Base-by-base conservation (phyloP, 2,113 vertebrate species). In the Melanerpes formicivorus region DNA sequence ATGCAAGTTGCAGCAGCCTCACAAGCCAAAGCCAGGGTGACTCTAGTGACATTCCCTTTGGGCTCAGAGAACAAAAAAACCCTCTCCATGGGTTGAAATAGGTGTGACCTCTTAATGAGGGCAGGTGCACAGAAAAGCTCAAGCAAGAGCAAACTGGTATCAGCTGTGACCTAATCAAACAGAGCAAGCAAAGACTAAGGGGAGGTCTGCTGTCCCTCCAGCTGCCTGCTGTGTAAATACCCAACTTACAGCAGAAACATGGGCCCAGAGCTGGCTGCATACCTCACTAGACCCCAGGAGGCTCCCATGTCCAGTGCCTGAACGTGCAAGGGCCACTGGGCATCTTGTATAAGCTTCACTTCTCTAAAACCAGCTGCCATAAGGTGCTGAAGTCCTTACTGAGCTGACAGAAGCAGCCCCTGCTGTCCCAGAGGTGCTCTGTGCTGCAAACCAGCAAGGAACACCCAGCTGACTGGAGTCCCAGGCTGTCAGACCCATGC, bases 401-500 rank as follows among this genome's bases (percentile, higher is more conserved):
- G 8, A 37, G 12, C 9, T 3, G 0, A 19, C 56, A 14, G 58
- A 32, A 58, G 25, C 50, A 16, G 16, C 21, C 23, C 52, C 34
- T 26, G 26, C 77, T 16, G 3, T 55, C 7, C 6, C 62, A 18
- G 62, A 30, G 21, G 6, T 19, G 19, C 62, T 26, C 7, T 21
- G 14, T 30, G 7, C 44, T 22, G 46, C 77, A 17, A 4, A 23
- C 44, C 54, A 52, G 42, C 0, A 3, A n/a, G n/a, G n/a, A 34
- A 17, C 4, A 3, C 22, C 7, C 32, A 32, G 37, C n/a, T 6
- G 14, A 3, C 5, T 19, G 8, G 0, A n/a, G n/a, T 8, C 44
- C 21, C 48, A 14, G 63, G 22, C 40, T 37, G 44, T 37, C 65
- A 71, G 74, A 26, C 8, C 16, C 21, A 3, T 1, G 0, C 12